Percentiles rank a stretch among this genome's conserved stretches.
Conservation (phyloP, 2,113 vertebrate species). For the Laticauda colubrina region DNA sequence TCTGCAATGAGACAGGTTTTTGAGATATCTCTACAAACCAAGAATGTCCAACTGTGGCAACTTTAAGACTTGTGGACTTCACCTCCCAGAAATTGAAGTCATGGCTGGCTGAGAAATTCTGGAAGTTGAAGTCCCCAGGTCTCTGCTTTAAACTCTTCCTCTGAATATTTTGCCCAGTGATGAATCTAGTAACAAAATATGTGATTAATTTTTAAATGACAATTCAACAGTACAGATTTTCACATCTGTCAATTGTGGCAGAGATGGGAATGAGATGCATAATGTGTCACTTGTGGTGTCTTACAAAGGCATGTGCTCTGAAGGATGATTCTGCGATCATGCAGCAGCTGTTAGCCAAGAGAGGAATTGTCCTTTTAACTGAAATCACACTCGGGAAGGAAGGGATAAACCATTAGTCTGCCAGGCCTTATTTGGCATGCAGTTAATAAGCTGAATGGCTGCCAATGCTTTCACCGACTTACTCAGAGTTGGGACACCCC, state of each 20-base stretch:
- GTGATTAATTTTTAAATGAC: not conserved
- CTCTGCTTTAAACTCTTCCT: not conserved
- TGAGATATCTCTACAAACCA: not conserved
- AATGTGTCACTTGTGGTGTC: not conserved
- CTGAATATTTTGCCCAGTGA: not conserved
- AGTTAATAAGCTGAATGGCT: not conserved
- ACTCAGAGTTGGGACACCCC: not conserved
- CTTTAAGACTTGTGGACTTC: not conserved
- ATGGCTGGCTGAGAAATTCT: not conserved
- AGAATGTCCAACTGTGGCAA: not conserved
- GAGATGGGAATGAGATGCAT: not conserved
- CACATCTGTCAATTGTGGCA: not conserved
- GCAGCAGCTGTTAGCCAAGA: not conserved
- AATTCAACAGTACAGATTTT: not conserved
- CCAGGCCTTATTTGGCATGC: not conserved
- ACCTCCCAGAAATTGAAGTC: not conserved
- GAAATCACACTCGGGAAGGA: not conserved
- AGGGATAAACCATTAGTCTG: not conserved
- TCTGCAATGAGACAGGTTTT: not conserved
- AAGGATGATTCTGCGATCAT: not conserved
- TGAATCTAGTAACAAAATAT: not conserved
- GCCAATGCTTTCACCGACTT: not conserved
- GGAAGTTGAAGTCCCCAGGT: not conserved
- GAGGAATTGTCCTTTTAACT: not conserved
- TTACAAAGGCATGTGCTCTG: not conserved